phyloP scores from a whole-genome alignment of 2,797 vertebrate species.

The Platyrinchus mystaceus region DNA sequence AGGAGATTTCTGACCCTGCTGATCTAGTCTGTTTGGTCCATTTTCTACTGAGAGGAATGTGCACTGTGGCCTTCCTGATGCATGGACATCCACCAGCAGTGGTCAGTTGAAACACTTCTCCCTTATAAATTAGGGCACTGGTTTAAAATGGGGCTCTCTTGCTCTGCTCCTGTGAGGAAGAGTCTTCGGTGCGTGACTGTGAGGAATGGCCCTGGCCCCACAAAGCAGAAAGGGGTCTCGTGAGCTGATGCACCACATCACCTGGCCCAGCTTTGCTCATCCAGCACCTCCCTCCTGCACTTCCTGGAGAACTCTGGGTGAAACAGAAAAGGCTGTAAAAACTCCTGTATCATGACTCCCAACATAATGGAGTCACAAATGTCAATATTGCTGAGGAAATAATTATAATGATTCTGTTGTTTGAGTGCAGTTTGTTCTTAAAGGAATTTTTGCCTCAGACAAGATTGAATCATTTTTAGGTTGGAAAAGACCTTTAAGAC shows the following conservation, averaged over 20 bases:
- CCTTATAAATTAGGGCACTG: neutral
- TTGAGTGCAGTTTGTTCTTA: neutral
- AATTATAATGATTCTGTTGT: conserved; percentile 25
- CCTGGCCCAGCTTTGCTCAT: neutral
- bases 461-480: neutral
- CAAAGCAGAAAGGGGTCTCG: neutral
- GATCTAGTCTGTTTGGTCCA: neutral
- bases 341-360: neutral
- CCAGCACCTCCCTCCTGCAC: neutral
- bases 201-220: neutral
- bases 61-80: neutral
- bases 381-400: conserved; percentile 25
- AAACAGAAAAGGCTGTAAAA: neutral
- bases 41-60: neutral
- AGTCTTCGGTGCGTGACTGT: neutral
- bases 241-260: fast-evolving
- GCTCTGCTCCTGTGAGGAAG: neutral
- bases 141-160: neutral
- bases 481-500: neutral
- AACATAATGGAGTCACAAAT: conserved; percentile 22
- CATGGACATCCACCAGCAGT: neutral
- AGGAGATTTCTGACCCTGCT: neutral
- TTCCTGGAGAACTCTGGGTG: neutral
- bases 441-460: conserved; percentile 5
- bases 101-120: neutral